These are phyloP conservation scores for Mechanitis messenoides DNA, from an alignment of 2,888 invertebrate species.

Conservation along the genomic window DNA sequence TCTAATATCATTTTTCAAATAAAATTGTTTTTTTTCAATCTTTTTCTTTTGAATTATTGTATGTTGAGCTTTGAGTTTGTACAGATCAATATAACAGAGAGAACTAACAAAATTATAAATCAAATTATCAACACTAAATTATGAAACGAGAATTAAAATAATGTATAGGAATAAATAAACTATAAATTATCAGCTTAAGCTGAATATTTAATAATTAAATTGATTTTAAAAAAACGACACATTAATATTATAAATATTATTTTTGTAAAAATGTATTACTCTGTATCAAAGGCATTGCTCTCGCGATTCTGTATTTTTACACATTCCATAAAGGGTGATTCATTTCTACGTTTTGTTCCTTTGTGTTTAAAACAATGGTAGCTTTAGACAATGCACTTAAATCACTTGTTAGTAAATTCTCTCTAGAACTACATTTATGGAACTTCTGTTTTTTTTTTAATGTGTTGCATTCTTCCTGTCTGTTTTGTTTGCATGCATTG, in stretches of 20 bases:
- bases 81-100: too few species aligned
- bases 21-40: constrained; percentile 12
- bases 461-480: constrained; percentile 6
- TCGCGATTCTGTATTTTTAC: constrained; percentile 23
- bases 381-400: constrained; percentile 20
- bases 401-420: constrained; percentile 4
- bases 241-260: not conserved
- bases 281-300: constrained; percentile 16
- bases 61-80: constrained; percentile 11
- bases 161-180: too few species aligned
- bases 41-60: constrained; percentile 35
- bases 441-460: constrained; percentile 1
- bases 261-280: not conserved
- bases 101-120: too few species aligned
- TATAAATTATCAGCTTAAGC: too few species aligned
- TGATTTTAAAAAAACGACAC: not conserved
- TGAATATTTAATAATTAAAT: not conserved
- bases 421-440: constrained; percentile 6
- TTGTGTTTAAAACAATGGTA: constrained; percentile 31
- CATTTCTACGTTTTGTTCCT: constrained; percentile 27
- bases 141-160: too few species aligned
- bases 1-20: not conserved
- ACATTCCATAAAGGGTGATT: constrained; percentile 29
- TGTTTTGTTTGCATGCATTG: constrained; percentile 2
- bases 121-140: too few species aligned